Evolutionary conservation across 2,113 vertebrate species (phyloP).

Genomic region (Alouatta palliata): DNA sequence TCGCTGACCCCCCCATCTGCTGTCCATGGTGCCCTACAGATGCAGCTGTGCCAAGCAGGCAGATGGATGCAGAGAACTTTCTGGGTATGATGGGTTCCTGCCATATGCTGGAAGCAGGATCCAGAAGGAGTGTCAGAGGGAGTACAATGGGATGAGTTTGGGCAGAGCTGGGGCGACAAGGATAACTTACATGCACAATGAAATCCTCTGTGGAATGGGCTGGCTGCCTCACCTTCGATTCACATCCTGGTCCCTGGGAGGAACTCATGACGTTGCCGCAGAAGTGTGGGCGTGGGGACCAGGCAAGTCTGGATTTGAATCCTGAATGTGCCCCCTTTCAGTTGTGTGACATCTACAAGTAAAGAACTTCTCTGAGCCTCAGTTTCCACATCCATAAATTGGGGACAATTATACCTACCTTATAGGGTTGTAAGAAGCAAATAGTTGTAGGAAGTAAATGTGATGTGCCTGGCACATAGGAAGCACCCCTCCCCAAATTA

Average conservation of each 20-base stretch:
- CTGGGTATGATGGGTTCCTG: neutral
- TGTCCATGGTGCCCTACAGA: neutral
- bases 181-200: fast-evolving
- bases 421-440: neutral
- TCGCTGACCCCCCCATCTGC: neutral
- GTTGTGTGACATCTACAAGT: neutral
- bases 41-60: neutral
- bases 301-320: neutral
- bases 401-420: neutral
- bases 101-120: too few species aligned
- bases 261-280: fast-evolving
- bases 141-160: fast-evolving
- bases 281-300: neutral
- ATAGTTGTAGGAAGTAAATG: neutral
- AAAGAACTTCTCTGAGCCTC: neutral
- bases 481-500: neutral
- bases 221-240: neutral
- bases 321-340: neutral
- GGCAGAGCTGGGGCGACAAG: fast-evolving
- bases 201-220: neutral
- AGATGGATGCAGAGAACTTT: slow-evolving; percentile 22
- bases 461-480: neutral
- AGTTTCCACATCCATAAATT: neutral
- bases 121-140: neutral
- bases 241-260: neutral